Conservation (phyloP, 2,888 invertebrate species). For the Cylloceria caligata region DNA sequence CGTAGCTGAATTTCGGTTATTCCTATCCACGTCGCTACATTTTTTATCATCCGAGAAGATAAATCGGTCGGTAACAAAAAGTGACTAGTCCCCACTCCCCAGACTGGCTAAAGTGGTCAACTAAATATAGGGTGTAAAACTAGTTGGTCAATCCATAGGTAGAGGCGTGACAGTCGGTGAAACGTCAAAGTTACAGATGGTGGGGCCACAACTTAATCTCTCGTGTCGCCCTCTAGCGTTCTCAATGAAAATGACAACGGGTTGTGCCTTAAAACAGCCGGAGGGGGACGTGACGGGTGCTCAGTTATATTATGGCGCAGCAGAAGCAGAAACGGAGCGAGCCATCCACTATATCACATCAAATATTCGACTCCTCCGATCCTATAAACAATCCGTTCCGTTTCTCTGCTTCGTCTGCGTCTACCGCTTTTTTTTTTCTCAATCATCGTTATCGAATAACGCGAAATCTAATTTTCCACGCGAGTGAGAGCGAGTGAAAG, state of each 20-base stretch:
- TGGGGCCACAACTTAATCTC: no score
- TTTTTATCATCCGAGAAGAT: no score
- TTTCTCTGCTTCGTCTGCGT: neutral
- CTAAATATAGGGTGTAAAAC: no score
- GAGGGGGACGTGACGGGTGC: neutral
- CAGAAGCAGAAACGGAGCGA: conserved; percentile 61
- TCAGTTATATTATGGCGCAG: conserved; percentile 65
- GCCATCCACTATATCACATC: conserved; percentile 1
- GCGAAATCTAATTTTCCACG: neutral
- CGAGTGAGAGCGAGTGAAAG: conserved; percentile 1
- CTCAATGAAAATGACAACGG: neutral
- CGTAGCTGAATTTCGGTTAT: no score
- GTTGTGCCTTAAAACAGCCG: neutral
- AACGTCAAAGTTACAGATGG: no score
- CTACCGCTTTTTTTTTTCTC: neutral
- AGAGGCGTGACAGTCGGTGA: no score
- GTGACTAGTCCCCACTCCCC: no score
- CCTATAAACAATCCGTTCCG: neutral
- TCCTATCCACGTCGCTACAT: no score
- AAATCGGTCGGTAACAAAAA: no score
- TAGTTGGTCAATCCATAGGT: no score
- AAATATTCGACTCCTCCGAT: conserved; percentile 27
- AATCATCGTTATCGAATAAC: conserved; percentile 1
- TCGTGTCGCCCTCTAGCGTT: neutral
- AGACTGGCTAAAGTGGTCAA: no score